A percentile compares a stretch with the other conserved stretches of the same genome.
Evolutionary conservation across 2,888 invertebrate genomes (phyloP).

Genomic region (Eudemis profundana): DNA sequence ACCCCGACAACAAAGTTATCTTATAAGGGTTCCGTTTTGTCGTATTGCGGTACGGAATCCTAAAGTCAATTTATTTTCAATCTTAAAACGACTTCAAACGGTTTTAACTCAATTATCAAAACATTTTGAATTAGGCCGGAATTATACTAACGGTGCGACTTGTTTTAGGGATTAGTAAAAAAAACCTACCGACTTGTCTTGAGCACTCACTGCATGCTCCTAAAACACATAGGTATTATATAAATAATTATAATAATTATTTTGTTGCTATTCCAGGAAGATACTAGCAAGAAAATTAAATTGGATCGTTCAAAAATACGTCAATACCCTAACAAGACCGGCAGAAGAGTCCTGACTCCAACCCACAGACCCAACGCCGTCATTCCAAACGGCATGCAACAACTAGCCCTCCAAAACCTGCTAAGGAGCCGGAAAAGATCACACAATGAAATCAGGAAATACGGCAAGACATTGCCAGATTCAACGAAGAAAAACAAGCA

Average conservation of each 20-base stretch:
- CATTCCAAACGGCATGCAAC: conserved; percentile 58
- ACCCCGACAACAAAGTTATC: too few species aligned
- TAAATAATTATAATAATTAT: neutral
- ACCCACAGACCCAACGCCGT: conserved; percentile 63
- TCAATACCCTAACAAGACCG: conserved; percentile 59
- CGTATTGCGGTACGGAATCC: too few species aligned
- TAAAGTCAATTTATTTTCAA: too few species aligned
- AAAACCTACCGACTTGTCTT: too few species aligned
- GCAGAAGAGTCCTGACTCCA: conserved; percentile 60
- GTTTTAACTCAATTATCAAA: too few species aligned
- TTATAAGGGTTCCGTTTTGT: too few species aligned
- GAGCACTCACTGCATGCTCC: too few species aligned
- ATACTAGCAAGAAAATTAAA: conserved; percentile 55
- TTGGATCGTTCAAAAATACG: conserved; percentile 54
- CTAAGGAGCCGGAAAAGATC: conserved; percentile 55
- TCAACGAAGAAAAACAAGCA: conserved; percentile 57
- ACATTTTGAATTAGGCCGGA: too few species aligned
- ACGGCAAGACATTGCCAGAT: conserved; percentile 60
- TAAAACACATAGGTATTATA: too few species aligned
- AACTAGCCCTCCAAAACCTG: conserved; percentile 42
- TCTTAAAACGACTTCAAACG: too few species aligned
- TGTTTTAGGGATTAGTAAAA: too few species aligned
- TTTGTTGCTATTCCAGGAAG: conserved; percentile 52
- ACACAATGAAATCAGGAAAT: conserved; percentile 36
- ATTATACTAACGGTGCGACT: too few species aligned